Percentiles rank a stretch among this genome's conserved stretches.
Evolutionary conservation across 2,797 vertebrate species (phyloP).

Genomic region (Pipistrellus pygmaeus): DNA sequence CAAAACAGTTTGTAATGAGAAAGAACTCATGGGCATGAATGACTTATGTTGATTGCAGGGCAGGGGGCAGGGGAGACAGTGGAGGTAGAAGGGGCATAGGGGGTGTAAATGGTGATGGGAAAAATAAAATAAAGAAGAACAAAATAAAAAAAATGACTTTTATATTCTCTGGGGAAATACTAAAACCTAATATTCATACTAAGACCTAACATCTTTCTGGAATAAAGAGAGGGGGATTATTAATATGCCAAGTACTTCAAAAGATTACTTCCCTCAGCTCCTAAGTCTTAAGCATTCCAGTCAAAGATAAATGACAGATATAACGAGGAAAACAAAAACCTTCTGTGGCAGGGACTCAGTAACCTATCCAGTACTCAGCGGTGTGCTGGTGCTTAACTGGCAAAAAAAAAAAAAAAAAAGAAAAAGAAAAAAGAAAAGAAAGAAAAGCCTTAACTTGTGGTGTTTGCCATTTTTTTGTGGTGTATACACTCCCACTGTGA

Average conservation of each 20-base stretch:
- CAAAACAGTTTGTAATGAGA: neutral
- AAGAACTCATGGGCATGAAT: neutral
- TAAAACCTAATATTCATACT: neutral
- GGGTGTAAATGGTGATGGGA: neutral
- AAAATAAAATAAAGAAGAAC: neutral
- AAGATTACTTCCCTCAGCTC: slow-evolving; percentile 18
- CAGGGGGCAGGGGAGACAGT: too few relatives aligned
- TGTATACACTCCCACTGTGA: neutral
- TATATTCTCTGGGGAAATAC: neutral
- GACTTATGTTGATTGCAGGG: neutral
- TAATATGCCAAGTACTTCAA: neutral
- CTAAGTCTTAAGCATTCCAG: neutral
- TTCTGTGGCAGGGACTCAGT: neutral
- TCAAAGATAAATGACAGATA: neutral
- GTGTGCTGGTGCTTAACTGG: neutral
- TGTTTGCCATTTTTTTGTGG: slow-evolving; percentile 1
- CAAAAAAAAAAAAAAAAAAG: neutral
- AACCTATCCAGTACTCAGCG: neutral
- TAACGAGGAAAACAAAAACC: neutral
- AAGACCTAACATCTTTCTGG: neutral
- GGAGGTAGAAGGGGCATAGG: neutral
- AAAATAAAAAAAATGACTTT: neutral
- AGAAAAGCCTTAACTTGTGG: neutral
- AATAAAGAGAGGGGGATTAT: neutral
- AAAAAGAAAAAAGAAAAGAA: neutral